These are phyloP conservation scores for Prochilodus magdalenae DNA, from an alignment of 2,113 vertebrate species.

Conservation along the genomic window DNA sequence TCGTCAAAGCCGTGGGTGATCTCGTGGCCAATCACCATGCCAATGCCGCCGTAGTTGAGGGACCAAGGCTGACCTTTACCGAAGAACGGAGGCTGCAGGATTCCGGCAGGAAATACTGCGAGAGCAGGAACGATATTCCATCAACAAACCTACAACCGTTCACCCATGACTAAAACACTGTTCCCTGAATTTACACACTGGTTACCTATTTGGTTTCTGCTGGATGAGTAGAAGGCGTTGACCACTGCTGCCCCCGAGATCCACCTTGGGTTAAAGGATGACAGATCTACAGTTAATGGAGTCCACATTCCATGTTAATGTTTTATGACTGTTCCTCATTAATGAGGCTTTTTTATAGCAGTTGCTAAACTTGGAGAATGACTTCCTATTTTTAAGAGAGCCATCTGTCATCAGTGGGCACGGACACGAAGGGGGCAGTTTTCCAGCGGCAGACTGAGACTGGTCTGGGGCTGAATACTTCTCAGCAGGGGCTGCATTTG, in stretches of 20 bases:
- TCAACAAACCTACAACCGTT: background rate
- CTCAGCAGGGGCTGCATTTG: background rate
- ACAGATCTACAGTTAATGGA: slow-evolving; percentile 5
- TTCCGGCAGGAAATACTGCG: slow-evolving; percentile 94
- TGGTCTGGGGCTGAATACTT: too few relatives aligned
- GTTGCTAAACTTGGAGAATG: slow-evolving; percentile 53
- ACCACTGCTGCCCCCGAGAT: slow-evolving; percentile 94
- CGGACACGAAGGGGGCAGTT: background rate
- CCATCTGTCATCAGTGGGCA: background rate
- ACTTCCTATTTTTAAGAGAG: slow-evolving; percentile 38
- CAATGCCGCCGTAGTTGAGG: slow-evolving; percentile 92
- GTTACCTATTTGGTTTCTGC: slow-evolving; percentile 96
- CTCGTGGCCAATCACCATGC: slow-evolving; percentile 98
- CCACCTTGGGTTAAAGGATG: slow-evolving; percentile 80
- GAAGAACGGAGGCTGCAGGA: slow-evolving; percentile 95
- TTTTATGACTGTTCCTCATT: slow-evolving; percentile 52
- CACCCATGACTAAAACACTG: background rate
- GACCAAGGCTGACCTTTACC: slow-evolving; percentile 87
- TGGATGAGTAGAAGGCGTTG: slow-evolving; percentile 95
- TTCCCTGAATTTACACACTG: background rate
- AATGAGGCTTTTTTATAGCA: slow-evolving; percentile 53
- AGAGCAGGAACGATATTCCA: background rate
- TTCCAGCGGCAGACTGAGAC: background rate
- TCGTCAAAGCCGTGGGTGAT: slow-evolving; percentile 97
- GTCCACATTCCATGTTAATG: slow-evolving; percentile 16